A percentile compares a stretch with the other conserved stretches of the same genome.
phyloP scores from a whole-genome alignment of 2,797 vertebrate genomes.

The Potorous gilbertii region DNA sequence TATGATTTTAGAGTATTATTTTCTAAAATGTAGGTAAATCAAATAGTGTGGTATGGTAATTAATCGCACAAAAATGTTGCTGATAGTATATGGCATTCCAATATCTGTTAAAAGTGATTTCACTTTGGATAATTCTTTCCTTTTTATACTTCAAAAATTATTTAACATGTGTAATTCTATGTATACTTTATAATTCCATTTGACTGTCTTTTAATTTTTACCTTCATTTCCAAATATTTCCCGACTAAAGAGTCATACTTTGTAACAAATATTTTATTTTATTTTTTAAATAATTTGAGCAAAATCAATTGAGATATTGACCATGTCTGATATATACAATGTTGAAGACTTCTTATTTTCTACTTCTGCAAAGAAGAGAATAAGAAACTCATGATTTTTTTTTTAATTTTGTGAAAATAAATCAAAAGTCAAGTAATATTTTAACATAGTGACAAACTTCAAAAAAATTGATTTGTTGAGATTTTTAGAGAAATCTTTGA shows the following conservation, averaged over 20 bases:
- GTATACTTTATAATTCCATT: background rate
- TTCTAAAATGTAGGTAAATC: background rate
- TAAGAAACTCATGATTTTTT: background rate
- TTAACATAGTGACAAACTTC: background rate
- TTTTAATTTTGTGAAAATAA: background rate
- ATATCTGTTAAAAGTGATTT: background rate
- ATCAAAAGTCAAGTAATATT: background rate
- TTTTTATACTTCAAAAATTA: background rate
- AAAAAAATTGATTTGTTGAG: too few relatives aligned
- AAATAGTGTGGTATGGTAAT: background rate
- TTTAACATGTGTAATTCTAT: background rate
- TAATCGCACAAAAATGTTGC: background rate
- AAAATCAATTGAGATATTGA: background rate
- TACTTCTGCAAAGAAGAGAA: background rate
- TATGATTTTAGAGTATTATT: background rate
- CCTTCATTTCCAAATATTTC: background rate
- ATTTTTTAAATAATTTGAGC: background rate
- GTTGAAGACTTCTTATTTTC: background rate
- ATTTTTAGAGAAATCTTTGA: too few relatives aligned
- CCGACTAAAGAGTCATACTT: background rate
- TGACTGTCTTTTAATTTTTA: background rate
- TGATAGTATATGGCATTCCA: background rate
- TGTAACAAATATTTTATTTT: background rate
- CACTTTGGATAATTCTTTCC: background rate
- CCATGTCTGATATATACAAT: background rate